These are phyloP conservation scores for Candidula unifasciata DNA, from an alignment of 2,888 invertebrate genomes.

Conservation along the genomic window DNA sequence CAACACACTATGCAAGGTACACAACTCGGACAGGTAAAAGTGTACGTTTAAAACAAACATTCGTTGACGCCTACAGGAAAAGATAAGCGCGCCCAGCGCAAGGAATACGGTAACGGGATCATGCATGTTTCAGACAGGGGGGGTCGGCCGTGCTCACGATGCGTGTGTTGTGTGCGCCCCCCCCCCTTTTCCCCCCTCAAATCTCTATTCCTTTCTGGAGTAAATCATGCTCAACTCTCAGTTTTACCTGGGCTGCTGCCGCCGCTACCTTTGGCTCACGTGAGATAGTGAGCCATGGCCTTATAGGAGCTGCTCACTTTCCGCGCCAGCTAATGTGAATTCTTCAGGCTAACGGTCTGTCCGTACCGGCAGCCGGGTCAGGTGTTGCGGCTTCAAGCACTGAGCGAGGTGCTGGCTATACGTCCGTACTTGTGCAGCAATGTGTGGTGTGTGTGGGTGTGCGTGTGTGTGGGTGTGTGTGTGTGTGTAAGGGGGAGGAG, in stretches of 20 bases:
- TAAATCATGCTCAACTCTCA: neutral
- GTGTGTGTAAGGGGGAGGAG: too few species aligned
- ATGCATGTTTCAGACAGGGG: neutral
- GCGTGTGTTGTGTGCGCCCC: neutral
- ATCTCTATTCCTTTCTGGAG: neutral
- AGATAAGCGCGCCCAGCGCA: neutral
- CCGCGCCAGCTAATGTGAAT: neutral
- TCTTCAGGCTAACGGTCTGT: neutral
- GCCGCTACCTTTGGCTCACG: neutral
- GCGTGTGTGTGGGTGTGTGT: too few species aligned
- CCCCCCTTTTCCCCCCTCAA: neutral
- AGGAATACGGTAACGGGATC: neutral
- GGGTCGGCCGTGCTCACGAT: neutral
- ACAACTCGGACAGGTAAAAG: too few species aligned
- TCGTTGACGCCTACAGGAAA: neutral
- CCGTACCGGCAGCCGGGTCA: too few species aligned
- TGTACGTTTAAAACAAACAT: neutral
- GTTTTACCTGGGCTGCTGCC: constrained; percentile 18
- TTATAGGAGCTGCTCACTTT: constrained; percentile 23
- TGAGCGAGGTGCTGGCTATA: too few species aligned
- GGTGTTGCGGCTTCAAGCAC: too few species aligned
- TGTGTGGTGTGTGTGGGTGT: too few species aligned
- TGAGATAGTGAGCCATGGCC: constrained; percentile 39
- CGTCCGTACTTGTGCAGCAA: too few species aligned
- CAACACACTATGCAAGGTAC: too few species aligned